Base-by-base conservation (phyloP, 2,797 vertebrate genomes). In the Sebastes iracundus region DNA sequence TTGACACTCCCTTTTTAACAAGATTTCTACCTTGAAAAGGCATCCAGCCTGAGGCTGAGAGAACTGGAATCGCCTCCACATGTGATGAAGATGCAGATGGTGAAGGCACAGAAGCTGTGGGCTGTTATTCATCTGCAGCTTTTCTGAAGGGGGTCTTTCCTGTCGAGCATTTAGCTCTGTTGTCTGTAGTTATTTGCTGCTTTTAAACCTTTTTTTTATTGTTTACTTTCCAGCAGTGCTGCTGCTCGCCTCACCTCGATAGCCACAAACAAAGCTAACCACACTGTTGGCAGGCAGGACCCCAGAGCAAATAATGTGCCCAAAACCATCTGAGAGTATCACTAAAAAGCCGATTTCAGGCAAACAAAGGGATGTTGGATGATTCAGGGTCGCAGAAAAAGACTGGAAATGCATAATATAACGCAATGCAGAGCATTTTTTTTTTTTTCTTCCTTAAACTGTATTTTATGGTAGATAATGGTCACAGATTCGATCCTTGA, bases 21-120 rank as follows among this genome's bases (percentile, higher is more conserved):
- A 76, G 66, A 83, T 83, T 81, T 72, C 66, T 75, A 70, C 66
- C 62, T 72, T 65, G 22, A 72, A 28, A 79, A 70, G 38, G 23
- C 30, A 22, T 73, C 28, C 52, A 68, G 75, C 85, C 75, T 1
- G 10, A 84, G 80, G 88, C 75, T 71, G 23, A 58, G 68, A 33
- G 62, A 77, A n/a, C 52, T 68, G 14, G 23, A 61, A 27, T 71
- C 38, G 25, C 59, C 33, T 67, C 64, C 27, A 63, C 55, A 22
- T 63, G 52, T 23, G 38, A 82, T 55, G 68, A 75, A 65, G 56
- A 68, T 75, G 22, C 61, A 81, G 35, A 75, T 58, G 61, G 22
- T 38, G 56, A 81, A 72, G 23, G n/a, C 27, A 35, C 67, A 80
- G 9, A 53, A 62, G 62, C 68, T 71, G 32, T 18, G 2, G 3